Evolutionary conservation across 2,888 invertebrate species (phyloP).

Genomic region (Hypomecis atomaria): DNA sequence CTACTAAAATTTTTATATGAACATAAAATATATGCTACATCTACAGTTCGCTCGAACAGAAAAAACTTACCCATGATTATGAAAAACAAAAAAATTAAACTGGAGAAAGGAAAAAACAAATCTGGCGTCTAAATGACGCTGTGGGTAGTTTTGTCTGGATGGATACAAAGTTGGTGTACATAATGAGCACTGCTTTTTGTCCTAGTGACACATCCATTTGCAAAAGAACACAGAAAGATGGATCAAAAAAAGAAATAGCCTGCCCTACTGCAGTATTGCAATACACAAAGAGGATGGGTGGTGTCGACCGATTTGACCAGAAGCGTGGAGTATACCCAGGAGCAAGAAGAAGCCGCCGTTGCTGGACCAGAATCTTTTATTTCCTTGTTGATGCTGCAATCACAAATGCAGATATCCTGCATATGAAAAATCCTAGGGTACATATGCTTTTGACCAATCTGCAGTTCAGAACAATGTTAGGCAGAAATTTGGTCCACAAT

Average conservation of each 20-base stretch:
- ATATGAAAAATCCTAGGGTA: slow-evolving; percentile 2
- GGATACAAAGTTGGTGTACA: slow-evolving; percentile 31
- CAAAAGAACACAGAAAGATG: slow-evolving; percentile 26
- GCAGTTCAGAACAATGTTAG: slow-evolving; percentile 18
- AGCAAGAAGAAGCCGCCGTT: slow-evolving; percentile 25
- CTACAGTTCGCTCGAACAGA: slow-evolving; percentile 29
- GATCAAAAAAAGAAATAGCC: slow-evolving; percentile 18
- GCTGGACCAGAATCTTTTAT: slow-evolving; percentile 19
- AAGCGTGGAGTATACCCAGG: slow-evolving; percentile 28
- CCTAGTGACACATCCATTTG: slow-evolving; percentile 20
- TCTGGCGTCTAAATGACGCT: slow-evolving; percentile 30
- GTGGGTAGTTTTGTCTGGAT: slow-evolving; percentile 34
- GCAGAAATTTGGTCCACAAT: slow-evolving; percentile 22
- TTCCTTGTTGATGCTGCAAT: slow-evolving; percentile 9
- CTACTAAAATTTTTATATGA: slow-evolving; percentile 25
- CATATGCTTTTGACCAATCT: slow-evolving; percentile 15
- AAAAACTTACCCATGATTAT: slow-evolving; percentile 29
- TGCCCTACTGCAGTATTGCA: slow-evolving; percentile 25
- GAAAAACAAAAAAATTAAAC: slow-evolving; percentile 31
- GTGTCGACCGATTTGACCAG: slow-evolving; percentile 32
- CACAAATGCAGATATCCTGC: slow-evolving; percentile 11
- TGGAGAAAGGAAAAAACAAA: slow-evolving; percentile 33
- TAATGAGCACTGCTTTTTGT: slow-evolving; percentile 30
- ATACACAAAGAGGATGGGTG: slow-evolving; percentile 35
- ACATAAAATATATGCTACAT: slow-evolving; percentile 29